phyloP scores from a whole-genome alignment of 1,140 invertebrate genomes.

The Orius laevigatus region DNA sequence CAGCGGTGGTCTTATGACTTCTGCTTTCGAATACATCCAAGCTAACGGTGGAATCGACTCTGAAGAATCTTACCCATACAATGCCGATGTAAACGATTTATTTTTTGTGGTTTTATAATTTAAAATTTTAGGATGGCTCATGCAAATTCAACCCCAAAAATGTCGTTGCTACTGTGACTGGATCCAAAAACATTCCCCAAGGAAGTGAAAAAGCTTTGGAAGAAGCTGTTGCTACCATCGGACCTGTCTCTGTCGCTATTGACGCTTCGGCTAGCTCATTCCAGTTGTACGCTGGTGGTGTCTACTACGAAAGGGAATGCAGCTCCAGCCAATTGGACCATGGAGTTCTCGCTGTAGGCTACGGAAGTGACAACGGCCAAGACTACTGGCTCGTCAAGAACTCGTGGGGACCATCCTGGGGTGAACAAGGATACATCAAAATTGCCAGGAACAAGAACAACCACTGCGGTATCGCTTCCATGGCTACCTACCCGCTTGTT shows the following conservation, averaged over 20 bases:
- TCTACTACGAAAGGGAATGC: slow-evolving; percentile 54
- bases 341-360: slow-evolving; percentile 73
- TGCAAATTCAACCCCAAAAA: slow-evolving; percentile 51
- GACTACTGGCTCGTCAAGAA: slow-evolving; percentile 79
- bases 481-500: slow-evolving; percentile 67
- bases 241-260: slow-evolving; percentile 58
- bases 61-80: slow-evolving; percentile 76
- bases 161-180: slow-evolving; percentile 64
- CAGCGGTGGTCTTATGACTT: slow-evolving; percentile 87
- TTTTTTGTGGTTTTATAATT: background rate
- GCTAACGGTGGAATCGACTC: slow-evolving; percentile 83
- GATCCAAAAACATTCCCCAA: slow-evolving; percentile 61
- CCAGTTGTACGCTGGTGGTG: slow-evolving; percentile 58
- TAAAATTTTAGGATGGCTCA: slow-evolving; percentile 29
- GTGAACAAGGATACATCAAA: slow-evolving; percentile 71
- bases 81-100: slow-evolving; percentile 14
- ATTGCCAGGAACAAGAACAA: slow-evolving; percentile 79
- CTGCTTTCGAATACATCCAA: slow-evolving; percentile 81
- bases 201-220: slow-evolving; percentile 52
- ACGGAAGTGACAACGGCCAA: slow-evolving; percentile 40
- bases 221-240: slow-evolving; percentile 57
- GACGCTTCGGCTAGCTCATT: slow-evolving; percentile 63
- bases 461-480: slow-evolving; percentile 74
- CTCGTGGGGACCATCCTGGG: slow-evolving; percentile 72
- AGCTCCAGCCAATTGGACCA: slow-evolving; percentile 64